phyloP scores from a whole-genome alignment of 2,113 vertebrate species.

The Bubo bubo region DNA sequence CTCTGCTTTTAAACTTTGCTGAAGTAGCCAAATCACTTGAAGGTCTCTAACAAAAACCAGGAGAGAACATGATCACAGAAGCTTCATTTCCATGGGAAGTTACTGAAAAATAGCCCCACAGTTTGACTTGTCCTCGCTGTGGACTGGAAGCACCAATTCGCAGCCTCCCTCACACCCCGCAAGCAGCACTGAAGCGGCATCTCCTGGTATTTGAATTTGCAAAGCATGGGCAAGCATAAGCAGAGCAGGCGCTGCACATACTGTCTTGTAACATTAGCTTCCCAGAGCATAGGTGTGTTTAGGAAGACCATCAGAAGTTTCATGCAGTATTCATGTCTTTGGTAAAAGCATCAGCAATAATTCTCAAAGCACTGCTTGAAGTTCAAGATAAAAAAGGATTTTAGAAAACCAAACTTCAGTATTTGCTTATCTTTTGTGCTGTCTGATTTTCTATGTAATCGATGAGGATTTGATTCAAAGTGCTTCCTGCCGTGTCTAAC shows the following conservation, averaged over 20 bases:
- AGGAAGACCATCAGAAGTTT: background rate
- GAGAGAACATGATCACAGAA: background rate
- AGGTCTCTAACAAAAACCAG: background rate
- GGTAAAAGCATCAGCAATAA: background rate
- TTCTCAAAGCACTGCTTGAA: background rate
- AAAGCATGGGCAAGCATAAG: background rate
- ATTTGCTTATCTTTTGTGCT: background rate
- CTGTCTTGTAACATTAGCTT: background rate
- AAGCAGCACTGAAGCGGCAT: background rate
- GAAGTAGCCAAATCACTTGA: background rate
- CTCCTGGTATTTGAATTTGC: background rate
- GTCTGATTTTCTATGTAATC: background rate
- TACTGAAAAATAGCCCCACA: background rate
- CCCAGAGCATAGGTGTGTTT: background rate
- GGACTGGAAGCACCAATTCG: background rate
- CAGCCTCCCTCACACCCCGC: background rate
- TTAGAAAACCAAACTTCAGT: background rate
- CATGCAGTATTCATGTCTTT: background rate
- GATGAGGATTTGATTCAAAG: background rate
- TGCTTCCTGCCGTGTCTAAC: background rate
- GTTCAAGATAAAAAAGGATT: background rate
- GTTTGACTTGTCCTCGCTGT: background rate
- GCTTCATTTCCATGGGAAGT: background rate
- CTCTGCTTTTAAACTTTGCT: background rate
- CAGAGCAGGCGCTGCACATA: background rate